A percentile compares a stretch with the other conserved stretches of the same genome.
Conservation (phyloP, 1,140 invertebrate species). For the Bradysia coprophila region DNA sequence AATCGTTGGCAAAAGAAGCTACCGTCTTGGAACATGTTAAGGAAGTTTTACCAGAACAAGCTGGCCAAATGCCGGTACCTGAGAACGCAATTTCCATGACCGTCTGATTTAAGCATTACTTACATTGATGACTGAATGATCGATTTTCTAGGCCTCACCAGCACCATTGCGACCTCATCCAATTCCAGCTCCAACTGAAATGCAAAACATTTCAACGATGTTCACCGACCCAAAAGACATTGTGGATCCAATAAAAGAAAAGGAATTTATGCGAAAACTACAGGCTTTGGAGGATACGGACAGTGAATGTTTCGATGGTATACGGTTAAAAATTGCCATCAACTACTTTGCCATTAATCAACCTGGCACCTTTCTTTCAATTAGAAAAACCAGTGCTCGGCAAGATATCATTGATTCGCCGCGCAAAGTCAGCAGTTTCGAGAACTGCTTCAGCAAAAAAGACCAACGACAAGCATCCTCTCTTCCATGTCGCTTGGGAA, state of each 20-base stretch:
- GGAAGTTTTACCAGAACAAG: constrained; percentile 7
- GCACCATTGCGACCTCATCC: not conserved
- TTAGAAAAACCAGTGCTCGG: constrained; percentile 31
- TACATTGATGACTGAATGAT: too few species aligned
- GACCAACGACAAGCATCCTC: constrained; percentile 14
- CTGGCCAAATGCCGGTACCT: not conserved
- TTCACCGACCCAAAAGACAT: constrained; percentile 23
- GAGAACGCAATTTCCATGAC: too few species aligned
- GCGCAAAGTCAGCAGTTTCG: constrained; percentile 34
- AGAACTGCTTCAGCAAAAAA: constrained; percentile 21
- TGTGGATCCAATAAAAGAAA: constrained; percentile 24
- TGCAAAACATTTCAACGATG: constrained; percentile 10
- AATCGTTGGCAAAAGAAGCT: constrained; percentile 27
- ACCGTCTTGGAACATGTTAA: constrained; percentile 23
- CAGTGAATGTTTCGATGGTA: constrained; percentile 36
- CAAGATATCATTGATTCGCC: constrained; percentile 32
- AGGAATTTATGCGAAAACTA: constrained; percentile 26
- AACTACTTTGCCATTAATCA: not conserved
- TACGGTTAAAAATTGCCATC: constrained; percentile 1
- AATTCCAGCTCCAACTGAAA: not conserved
- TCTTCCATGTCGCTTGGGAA: constrained; percentile 5
- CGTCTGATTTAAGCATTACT: too few species aligned
- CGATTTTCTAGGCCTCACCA: too few species aligned
- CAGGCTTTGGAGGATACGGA: constrained; percentile 34
- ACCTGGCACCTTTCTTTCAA: not conserved